Conservation (phyloP, 2,113 vertebrate genomes). For the Mus musculus region DNA sequence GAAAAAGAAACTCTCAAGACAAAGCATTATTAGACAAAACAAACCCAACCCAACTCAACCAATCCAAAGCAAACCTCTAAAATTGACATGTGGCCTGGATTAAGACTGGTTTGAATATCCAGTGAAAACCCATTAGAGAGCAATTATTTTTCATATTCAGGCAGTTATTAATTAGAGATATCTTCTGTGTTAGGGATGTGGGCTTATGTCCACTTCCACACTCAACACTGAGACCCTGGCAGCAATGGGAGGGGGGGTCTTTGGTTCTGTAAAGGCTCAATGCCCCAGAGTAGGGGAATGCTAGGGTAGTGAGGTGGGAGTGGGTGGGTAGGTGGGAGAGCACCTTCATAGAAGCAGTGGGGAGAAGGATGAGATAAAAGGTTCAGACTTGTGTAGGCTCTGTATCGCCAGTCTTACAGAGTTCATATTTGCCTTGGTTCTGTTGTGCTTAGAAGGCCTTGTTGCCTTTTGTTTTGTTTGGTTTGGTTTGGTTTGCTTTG, state of each 20-base stretch:
- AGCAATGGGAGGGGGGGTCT: too few species aligned
- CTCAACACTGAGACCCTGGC: neutral
- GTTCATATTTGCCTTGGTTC: neutral
- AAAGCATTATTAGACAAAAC: neutral
- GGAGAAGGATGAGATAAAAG: too few species aligned
- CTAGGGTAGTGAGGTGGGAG: too few species aligned
- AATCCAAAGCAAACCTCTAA: neutral
- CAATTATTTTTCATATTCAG: neutral
- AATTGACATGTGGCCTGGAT: neutral
- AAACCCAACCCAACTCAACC: neutral
- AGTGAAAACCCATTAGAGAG: neutral
- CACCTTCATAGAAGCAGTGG: too few species aligned
- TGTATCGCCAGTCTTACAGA: neutral
- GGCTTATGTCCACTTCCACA: neutral
- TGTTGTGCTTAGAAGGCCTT: neutral
- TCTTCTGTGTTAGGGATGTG: neutral
- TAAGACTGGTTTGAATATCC: neutral
- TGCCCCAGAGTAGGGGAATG: too few species aligned
- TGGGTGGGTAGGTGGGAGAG: too few species aligned
- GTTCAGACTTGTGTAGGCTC: neutral
- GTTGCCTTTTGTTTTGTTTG: neutral
- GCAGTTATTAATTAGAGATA: neutral
- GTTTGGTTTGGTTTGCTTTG: too few species aligned
- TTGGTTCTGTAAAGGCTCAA: too few species aligned
- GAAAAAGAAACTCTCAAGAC: neutral